Evolutionary conservation across 2,797 vertebrate species (phyloP), one percentile per base, ranked within the genome.

Genomic region (Tapera naevia): DNA sequence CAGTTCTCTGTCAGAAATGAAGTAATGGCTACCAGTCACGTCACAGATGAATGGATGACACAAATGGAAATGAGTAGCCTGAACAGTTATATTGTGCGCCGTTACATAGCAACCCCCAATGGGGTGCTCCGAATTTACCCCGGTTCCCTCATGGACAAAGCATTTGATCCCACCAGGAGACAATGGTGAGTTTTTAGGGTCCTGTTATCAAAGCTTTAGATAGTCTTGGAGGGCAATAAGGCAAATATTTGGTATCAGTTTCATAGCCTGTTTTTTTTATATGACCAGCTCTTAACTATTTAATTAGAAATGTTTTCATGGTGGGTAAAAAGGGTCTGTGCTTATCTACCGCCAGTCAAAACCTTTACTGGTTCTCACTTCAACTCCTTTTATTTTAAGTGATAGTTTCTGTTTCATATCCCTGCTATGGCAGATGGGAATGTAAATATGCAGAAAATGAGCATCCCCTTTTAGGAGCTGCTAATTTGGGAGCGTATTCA

Each of bases 91-190:
- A 99, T 99, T 99, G 99, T 99, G 97, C 98, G 99, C 57, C 99
- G 99, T 99, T 99, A 99, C 99, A 99, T 99, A 99, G 99, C 99
- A 99, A 99, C 99, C 74, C 99, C 99, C 99, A 99, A 99, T 97
- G 99, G 99, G 97, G 99, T 99, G 98, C 99, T 99, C 93, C 98
- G 99, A 98, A 99, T 99, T 98, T 99, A 99, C 98, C 99, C 99
- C 64, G 99, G 99, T 96, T 99, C 99, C 66, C 98, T 99, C 98
- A 99, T 99, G 99, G 99, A 99, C 98, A 99, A 99, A 99, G 99
- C 99, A 90, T 99, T 99, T 98, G 99, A 99, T 98, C 99, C 99
- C 97, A 99, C 99, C 97, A 98, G 99, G 97, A 99, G 99, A 99
- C 99, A 99, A 98, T 99, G 99, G 99, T 99, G 97, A 99, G 99